Percentiles rank a stretch among this genome's conserved stretches.
Evolutionary conservation across 2,797 vertebrate species (phyloP).

Genomic region (Peromyscus melanophrys): DNA sequence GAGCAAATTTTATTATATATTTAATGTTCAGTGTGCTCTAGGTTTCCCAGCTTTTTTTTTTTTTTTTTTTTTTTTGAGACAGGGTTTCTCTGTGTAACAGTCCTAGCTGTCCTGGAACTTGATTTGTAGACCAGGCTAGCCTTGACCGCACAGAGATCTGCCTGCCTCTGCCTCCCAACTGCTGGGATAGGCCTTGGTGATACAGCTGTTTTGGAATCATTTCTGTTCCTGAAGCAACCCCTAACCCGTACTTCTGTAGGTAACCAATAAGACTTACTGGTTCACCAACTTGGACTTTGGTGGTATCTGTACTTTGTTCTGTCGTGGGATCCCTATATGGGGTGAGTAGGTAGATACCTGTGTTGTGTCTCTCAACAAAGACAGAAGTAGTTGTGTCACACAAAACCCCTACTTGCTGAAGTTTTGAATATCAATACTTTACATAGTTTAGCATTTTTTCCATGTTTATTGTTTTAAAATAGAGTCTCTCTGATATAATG

Average conservation of each 20-base stretch:
- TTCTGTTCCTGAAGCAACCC: not conserved
- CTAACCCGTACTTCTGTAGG: not conserved
- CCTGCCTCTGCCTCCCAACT: no score
- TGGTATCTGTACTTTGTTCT: not conserved
- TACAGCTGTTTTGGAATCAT: not conserved
- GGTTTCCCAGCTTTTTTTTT: not conserved
- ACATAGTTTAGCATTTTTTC: not conserved
- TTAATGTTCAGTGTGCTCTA: not conserved
- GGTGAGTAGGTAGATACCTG: not conserved
- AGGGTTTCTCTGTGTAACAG: no score
- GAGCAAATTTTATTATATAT: slow-evolving; percentile 8
- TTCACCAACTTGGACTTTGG: not conserved
- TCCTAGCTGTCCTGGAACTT: no score
- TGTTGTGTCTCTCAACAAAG: not conserved
- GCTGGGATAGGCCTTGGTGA: not conserved
- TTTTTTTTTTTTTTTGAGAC: no score
- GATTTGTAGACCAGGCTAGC: no score
- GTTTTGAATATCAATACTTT: not conserved
- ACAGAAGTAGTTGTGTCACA: not conserved
- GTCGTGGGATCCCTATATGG: not conserved
- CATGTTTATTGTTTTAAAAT: slow-evolving; percentile 12
- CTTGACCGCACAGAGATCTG: no score
- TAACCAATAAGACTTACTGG: not conserved
- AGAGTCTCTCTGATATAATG: not conserved
- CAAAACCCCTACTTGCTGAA: not conserved